Evolutionary conservation across 1,140 invertebrate species (phyloP).

Genomic region (Cataglyphis hispanica): DNA sequence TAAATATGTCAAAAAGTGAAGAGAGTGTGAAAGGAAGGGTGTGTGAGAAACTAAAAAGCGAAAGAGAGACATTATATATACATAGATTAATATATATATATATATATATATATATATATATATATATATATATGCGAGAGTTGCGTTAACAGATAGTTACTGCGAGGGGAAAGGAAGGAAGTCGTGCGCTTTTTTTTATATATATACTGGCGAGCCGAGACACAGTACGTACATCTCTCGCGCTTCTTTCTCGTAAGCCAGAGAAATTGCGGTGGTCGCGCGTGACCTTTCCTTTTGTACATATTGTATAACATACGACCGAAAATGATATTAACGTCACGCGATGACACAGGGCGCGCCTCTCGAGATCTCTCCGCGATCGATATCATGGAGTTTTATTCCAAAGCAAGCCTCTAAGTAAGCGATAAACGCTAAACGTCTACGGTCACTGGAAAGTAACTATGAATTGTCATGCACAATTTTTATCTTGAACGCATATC

Average conservation of each 20-base stretch:
- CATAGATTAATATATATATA: conserved; percentile 79
- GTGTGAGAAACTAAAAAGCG: conserved; percentile 48
- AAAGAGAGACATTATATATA: conserved; percentile 70
- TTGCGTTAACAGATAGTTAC: conserved; percentile 70
- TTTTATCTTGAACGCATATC: not conserved
- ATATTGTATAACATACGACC: conserved; percentile 33
- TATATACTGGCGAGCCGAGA: conserved; percentile 20
- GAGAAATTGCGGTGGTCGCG: conserved; percentile 36
- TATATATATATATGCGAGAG: conserved; percentile 75
- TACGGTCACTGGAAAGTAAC: not conserved
- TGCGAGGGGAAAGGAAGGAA: conserved; percentile 60
- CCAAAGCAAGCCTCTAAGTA: not conserved
- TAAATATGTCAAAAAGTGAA: conserved; percentile 64
- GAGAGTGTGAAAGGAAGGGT: conserved; percentile 61
- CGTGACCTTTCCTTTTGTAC: conserved; percentile 57
- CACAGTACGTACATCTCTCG: conserved; percentile 45
- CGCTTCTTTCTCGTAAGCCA: conserved; percentile 47
- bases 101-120: conserved; percentile 68
- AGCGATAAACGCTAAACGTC: not conserved
- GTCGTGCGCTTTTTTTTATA: conserved; percentile 63
- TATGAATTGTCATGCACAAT: not conserved
- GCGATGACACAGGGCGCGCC: conserved; percentile 23
- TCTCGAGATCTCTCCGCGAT: conserved; percentile 12
- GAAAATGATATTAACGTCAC: conserved; percentile 47
- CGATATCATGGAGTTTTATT: not conserved